Conservation (phyloP, 2,797 vertebrate genomes). For the Crenuchus spilurus region DNA sequence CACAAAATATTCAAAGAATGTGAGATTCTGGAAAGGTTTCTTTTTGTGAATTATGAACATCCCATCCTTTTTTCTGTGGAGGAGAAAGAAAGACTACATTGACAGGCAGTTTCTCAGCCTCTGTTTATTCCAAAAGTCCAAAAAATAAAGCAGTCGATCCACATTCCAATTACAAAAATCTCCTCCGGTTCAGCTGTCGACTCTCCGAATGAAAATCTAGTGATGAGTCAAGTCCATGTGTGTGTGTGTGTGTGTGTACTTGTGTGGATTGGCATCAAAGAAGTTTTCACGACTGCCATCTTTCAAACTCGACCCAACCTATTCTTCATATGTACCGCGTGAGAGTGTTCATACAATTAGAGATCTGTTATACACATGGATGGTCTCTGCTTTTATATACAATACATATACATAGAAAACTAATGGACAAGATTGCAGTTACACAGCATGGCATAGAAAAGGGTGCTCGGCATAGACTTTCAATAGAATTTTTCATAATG, state of each 20-base stretch:
- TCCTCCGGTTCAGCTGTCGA: slow-evolving; percentile 34
- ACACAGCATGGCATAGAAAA: slow-evolving; percentile 63
- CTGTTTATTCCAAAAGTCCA: slow-evolving; percentile 70
- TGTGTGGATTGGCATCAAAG: slow-evolving; percentile 3
- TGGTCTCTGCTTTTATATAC: slow-evolving; percentile 53
- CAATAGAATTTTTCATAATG: slow-evolving; percentile 36
- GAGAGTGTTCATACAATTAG: slow-evolving; percentile 48
- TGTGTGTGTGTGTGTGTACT: slow-evolving; percentile 9
- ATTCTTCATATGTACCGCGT: slow-evolving; percentile 4
- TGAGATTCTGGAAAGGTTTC: no score
- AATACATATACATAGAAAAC: slow-evolving; percentile 63
- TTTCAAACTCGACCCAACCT: slow-evolving; percentile 1
- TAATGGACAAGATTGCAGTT: slow-evolving; percentile 58
- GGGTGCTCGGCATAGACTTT: slow-evolving; percentile 55
- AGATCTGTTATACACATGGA: slow-evolving; percentile 52
- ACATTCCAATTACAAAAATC: slow-evolving; percentile 68
- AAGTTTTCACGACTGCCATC: neutral
- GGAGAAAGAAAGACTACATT: slow-evolving; percentile 25
- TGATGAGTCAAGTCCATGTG: slow-evolving; percentile 43
- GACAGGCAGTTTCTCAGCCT: slow-evolving; percentile 52
- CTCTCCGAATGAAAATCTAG: slow-evolving; percentile 43
- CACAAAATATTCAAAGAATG: no score
- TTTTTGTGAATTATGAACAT: no score
- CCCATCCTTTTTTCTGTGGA: neutral
- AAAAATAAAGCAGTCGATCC: slow-evolving; percentile 68